Evolutionary conservation across 2,888 invertebrate genomes (phyloP).

Genomic region (Mantis religiosa): DNA sequence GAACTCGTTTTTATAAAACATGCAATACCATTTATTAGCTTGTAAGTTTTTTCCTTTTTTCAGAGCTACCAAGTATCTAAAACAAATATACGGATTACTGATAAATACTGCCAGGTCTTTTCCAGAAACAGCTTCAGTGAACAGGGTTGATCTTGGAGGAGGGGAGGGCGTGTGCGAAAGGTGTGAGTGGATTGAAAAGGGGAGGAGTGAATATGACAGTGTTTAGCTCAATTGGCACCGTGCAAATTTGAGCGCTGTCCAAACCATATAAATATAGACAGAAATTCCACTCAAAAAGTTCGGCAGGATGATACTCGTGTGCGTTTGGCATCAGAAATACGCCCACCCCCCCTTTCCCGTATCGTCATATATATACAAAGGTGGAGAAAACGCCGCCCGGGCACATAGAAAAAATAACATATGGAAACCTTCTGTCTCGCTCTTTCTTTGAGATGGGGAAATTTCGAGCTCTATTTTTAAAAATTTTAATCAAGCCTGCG

Average conservation of each 20-base stretch:
- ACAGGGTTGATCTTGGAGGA: not conserved
- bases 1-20: too few species aligned
- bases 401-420: not conserved
- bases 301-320: not conserved
- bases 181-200: not conserved
- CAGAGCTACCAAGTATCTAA: too few species aligned
- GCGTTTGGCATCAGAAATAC: not conserved
- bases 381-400: not conserved
- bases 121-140: not conserved
- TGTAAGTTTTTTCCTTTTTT: too few species aligned
- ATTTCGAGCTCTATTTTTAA: not conserved
- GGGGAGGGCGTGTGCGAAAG: not conserved
- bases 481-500: not conserved
- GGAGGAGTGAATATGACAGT: not conserved
- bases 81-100: too few species aligned
- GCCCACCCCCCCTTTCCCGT: not conserved
- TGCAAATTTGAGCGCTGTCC: constrained; percentile 13
- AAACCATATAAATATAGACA: not conserved
- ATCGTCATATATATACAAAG: not conserved
- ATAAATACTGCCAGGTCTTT: not conserved
- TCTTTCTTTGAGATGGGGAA: too few species aligned
- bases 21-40: too few species aligned
- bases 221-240: not conserved
- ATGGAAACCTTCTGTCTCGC: not conserved
- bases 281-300: not conserved